Base-by-base conservation (phyloP, 2,888 invertebrate genomes). In the Ormyrus rosae region DNA sequence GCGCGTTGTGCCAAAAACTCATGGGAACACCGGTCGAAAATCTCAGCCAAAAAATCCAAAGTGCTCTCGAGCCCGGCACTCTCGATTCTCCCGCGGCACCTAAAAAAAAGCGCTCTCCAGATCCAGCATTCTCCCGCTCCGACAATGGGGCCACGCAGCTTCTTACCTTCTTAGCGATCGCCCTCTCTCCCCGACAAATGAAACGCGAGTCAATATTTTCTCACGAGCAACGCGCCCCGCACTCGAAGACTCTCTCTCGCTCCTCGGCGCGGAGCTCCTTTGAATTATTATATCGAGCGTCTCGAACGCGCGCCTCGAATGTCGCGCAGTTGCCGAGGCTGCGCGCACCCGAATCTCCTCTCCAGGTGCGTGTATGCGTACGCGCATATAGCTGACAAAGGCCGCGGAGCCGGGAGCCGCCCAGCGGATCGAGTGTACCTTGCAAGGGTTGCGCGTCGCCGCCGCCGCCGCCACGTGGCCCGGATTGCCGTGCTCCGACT, bases 381-480 rank as follows among this genome's bases (percentile, higher is more conserved):
- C 45, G 63, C 7, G 13, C n/a, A 19, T 5, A 55, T 5, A 55
- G 55, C 48, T 48, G 34, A 58, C 34, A 63, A 64, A 60, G 68
- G 19, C 19, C 51, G 48, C 7, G 46, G 10, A 50, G 11, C 11
- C 10, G 10, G n/a, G 78, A 48, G 64, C 89, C 89, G 89, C 89
- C 90, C 90, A 87, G 83, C 81, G 86, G 84, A 89, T 89, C 89
- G 85, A 86, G 85, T 88, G 85, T 85, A 85, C 86, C 86, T 85
- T 85, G 86, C 85, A 89, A 89, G 89, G 89, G 89, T 89, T 89
- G 88, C 86, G 75, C 19, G 58, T 9, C 70, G 55, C 19, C 55
- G 58, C 13, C 70, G 55, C 19, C 55, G 60, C 45, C 7, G 81
- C 80, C 80, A 82, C 82, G 82, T 80, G 82, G 74, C 81, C 53